Conservation (phyloP, 2,797 vertebrate species). For the Acridotheres tristis region DNA sequence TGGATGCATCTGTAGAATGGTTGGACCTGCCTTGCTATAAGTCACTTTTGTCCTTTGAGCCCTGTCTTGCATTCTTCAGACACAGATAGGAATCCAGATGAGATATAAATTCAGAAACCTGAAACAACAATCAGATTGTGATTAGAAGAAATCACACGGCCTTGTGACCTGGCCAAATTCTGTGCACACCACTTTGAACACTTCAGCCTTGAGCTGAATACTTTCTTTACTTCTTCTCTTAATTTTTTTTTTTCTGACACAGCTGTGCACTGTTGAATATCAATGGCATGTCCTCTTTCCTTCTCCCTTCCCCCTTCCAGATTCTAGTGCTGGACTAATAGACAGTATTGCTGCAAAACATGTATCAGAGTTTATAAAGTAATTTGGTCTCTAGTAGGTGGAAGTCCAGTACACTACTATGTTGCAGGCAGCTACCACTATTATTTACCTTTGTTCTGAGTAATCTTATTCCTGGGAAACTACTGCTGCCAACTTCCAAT, state of each 20-base stretch:
- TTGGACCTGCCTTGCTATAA: not conserved
- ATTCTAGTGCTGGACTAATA: not conserved
- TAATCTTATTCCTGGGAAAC: not conserved
- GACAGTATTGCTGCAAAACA: not conserved
- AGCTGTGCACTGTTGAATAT: not conserved
- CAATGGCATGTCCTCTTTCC: not conserved
- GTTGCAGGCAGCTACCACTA: not conserved
- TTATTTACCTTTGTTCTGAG: not conserved
- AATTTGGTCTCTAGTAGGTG: not conserved
- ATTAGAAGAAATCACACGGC: not conserved
- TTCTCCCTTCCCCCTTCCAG: not conserved
- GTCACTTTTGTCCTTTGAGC: not conserved
- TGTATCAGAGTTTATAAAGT: not conserved
- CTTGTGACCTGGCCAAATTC: not conserved
- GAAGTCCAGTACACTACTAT: not conserved
- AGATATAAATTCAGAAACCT: not conserved
- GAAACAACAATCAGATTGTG: not conserved
- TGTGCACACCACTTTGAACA: not conserved
- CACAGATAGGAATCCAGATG: not conserved
- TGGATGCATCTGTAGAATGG: not conserved
- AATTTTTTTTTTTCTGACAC: not conserved
- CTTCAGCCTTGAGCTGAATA: not conserved
- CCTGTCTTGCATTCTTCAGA: not conserved
- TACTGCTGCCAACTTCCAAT: not conserved
- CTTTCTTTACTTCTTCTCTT: not conserved